A percentile compares a stretch with the other conserved stretches of the same genome.
phyloP scores from a whole-genome alignment of 2,113 vertebrate genomes.

The Diadophis punctatus region DNA sequence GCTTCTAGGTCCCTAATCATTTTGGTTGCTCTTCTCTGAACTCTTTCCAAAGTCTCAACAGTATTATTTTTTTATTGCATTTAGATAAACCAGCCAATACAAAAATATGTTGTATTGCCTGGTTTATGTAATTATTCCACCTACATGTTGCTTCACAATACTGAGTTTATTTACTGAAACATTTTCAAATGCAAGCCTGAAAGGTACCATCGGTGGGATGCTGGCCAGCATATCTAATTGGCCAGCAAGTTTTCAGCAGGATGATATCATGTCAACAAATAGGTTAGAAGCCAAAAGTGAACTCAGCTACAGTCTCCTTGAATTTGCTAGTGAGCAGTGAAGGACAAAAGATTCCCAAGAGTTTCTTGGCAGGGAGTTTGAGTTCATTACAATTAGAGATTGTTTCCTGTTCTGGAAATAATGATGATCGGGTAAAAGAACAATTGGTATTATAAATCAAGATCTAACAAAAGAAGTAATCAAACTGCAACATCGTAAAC shows the following conservation, averaged over 20 bases:
- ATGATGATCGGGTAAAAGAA: not conserved
- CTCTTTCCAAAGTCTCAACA: no score
- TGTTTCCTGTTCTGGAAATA: not conserved
- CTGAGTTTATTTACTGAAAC: not conserved
- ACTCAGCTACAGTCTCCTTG: not conserved
- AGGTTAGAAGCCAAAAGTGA: not conserved
- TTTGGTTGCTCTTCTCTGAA: not conserved
- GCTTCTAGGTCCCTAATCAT: not conserved
- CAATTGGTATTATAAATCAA: not conserved
- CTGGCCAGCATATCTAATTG: conserved; percentile 17
- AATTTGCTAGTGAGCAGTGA: conserved; percentile 12
- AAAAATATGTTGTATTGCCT: not conserved
- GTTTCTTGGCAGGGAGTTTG: not conserved
- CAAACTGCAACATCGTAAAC: not conserved
- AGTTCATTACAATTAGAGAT: not conserved
- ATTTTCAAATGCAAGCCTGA: not conserved
- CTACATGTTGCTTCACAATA: not conserved
- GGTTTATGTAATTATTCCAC: not conserved
- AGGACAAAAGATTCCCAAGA: not conserved
- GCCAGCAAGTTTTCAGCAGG: conserved; percentile 8
- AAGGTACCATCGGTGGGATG: not conserved
- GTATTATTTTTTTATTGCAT: not conserved
- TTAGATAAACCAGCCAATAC: not conserved
- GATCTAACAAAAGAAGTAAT: not conserved
- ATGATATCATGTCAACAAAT: not conserved